Evolutionary conservation across 2,888 invertebrate genomes (phyloP).

Genomic region (Hemicrepidius hirtus): DNA sequence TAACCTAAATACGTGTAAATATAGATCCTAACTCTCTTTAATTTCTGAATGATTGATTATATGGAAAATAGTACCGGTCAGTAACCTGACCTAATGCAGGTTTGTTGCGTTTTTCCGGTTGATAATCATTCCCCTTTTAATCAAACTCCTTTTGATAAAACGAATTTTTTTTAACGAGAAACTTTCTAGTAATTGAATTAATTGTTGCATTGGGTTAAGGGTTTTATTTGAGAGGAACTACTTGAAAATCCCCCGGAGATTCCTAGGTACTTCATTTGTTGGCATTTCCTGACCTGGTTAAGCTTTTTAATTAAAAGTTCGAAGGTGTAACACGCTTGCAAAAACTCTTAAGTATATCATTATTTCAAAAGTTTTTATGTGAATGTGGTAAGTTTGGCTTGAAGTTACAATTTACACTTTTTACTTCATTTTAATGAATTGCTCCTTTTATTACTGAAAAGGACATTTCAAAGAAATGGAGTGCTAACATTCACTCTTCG

Average conservation of each 20-base stretch:
- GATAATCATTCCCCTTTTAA: constrained; percentile 8
- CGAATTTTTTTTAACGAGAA: neutral
- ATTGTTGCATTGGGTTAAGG: constrained; percentile 6
- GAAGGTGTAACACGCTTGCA: constrained; percentile 7
- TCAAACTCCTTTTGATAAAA: neutral
- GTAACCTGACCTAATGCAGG: constrained; percentile 20
- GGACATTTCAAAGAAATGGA: too few relatives aligned
- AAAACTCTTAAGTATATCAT: neutral
- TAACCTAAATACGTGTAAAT: neutral
- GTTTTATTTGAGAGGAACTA: neutral
- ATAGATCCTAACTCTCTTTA: neutral
- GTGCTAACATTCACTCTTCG: too few relatives aligned
- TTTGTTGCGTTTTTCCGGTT: constrained; percentile 2
- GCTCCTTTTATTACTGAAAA: too few relatives aligned
- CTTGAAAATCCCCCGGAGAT: neutral
- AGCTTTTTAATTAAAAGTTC: constrained; percentile 9
- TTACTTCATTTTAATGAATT: too few relatives aligned
- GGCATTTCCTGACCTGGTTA: constrained; percentile 13
- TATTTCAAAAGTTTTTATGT: neutral
- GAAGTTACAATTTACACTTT: too few relatives aligned
- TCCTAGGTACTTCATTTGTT: neutral
- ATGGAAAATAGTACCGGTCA: constrained; percentile 6
- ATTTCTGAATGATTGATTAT: constrained; percentile 11
- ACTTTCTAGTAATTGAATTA: neutral
- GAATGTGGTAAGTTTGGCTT: too few relatives aligned